Percentiles rank a stretch among this genome's conserved stretches.
phyloP scores from a whole-genome alignment of 1,140 invertebrate genomes.

The Armadillidium nasatum region DNA sequence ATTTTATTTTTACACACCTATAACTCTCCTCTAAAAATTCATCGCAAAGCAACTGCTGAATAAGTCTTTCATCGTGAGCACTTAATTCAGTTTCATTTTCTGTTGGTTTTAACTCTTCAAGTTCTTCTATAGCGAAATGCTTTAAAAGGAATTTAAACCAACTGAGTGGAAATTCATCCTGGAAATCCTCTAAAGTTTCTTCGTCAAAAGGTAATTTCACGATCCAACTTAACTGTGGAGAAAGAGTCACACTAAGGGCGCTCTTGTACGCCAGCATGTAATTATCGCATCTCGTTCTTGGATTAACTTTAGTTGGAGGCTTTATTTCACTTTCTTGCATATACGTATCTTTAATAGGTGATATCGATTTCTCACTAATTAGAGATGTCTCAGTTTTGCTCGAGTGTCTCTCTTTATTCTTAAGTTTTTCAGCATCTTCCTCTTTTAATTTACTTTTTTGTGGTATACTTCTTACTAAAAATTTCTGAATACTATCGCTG shows the following conservation, averaged over 20 bases:
- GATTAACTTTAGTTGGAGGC: neutral
- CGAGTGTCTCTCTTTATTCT: neutral
- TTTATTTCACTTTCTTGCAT: neutral
- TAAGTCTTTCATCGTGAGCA: neutral
- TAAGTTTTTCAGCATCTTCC: neutral
- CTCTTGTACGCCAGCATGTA: slow-evolving; percentile 30
- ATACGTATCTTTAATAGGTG: too few species aligned
- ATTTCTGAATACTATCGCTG: neutral
- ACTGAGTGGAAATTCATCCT: slow-evolving; percentile 48
- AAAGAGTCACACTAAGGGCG: slow-evolving; percentile 33
- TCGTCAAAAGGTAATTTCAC: slow-evolving; percentile 50
- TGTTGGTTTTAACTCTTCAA: slow-evolving; percentile 25
- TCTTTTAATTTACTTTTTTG: neutral
- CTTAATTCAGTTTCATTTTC: slow-evolving; percentile 28
- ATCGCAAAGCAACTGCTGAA: slow-evolving; percentile 21
- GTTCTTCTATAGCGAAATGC: slow-evolving; percentile 29
- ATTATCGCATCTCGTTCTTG: neutral
- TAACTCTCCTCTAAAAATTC: slow-evolving; percentile 27
- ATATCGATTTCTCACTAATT: neutral
- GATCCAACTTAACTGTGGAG: slow-evolving; percentile 49
- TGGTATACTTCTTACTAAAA: neutral
- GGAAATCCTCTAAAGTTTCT: slow-evolving; percentile 47
- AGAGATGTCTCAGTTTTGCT: neutral
- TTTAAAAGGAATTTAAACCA: slow-evolving; percentile 50
- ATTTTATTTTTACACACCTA: neutral